Evolutionary conservation across 2,797 vertebrate species (phyloP).

Genomic region (Pseudomugil gertrudae): DNA sequence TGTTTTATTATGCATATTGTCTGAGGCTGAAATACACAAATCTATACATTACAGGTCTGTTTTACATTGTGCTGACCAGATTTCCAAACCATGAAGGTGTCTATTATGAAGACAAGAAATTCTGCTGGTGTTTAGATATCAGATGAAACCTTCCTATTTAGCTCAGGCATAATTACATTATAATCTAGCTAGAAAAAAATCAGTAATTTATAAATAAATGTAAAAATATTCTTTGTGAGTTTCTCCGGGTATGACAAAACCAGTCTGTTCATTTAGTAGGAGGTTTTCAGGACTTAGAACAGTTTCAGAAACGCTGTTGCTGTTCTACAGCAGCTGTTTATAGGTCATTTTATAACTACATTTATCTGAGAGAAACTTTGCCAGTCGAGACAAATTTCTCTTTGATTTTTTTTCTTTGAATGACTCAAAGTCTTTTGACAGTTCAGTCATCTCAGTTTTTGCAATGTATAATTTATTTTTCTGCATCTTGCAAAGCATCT

Average conservation of each 20-base stretch:
- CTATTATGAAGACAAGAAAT: no score
- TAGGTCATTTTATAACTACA: neutral
- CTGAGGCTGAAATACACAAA: no score
- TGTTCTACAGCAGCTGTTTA: neutral
- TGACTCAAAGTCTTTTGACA: slow-evolving; percentile 15
- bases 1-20: no score
- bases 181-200: neutral
- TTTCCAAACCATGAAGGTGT: no score
- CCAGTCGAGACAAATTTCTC: neutral
- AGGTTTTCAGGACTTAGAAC: no score
- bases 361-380: neutral
- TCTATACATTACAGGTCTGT: no score
- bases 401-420: neutral
- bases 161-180: neutral
- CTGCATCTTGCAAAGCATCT: neutral
- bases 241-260: no score
- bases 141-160: neutral
- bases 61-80: no score
- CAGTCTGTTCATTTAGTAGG: no score
- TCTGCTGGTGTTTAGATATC: no score
- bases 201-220: no score
- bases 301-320: neutral
- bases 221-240: no score
- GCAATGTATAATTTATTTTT: neutral
- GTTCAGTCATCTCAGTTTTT: neutral